A percentile compares a stretch with the other conserved stretches of the same genome.
Evolutionary conservation across 2,888 invertebrate species (phyloP).

Genomic region (Buathra laborator): DNA sequence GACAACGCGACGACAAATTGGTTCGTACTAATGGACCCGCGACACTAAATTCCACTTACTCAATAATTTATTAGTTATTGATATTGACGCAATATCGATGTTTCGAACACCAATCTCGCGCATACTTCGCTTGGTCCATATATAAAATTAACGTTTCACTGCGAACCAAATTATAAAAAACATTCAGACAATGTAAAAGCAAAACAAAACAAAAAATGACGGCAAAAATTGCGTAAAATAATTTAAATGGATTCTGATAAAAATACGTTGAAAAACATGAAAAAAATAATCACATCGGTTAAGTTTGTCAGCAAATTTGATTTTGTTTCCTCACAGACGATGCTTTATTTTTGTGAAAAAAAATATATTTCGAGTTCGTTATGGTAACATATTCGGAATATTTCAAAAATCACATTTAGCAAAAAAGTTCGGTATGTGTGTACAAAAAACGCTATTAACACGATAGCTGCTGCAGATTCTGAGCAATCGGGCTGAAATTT

Average conservation of each 20-base stretch:
- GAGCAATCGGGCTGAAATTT: too few species aligned
- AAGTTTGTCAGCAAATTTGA: background rate
- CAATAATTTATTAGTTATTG: background rate
- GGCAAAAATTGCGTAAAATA: too few species aligned
- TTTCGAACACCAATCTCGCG: background rate
- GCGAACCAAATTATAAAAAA: too few species aligned
- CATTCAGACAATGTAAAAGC: too few species aligned
- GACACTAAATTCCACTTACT: background rate
- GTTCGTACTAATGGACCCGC: slow-evolving; percentile 1
- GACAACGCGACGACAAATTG: slow-evolving; percentile 4
- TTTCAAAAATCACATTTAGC: too few species aligned
- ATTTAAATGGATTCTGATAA: background rate
- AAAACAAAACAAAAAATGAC: too few species aligned
- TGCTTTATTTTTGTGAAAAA: background rate
- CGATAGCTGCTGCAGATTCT: too few species aligned
- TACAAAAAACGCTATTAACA: too few species aligned
- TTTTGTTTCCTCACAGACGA: background rate
- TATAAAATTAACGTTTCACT: background rate
- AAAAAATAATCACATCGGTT: too few species aligned
- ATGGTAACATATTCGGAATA: too few species aligned
- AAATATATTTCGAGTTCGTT: background rate
- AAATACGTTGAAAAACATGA: background rate
- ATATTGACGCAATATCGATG: background rate
- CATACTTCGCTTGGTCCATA: background rate
- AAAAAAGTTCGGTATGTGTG: too few species aligned